These are phyloP conservation scores for Porphyrio hochstetteri DNA, from an alignment of 2,113 vertebrate genomes.

Conservation along the genomic window DNA sequence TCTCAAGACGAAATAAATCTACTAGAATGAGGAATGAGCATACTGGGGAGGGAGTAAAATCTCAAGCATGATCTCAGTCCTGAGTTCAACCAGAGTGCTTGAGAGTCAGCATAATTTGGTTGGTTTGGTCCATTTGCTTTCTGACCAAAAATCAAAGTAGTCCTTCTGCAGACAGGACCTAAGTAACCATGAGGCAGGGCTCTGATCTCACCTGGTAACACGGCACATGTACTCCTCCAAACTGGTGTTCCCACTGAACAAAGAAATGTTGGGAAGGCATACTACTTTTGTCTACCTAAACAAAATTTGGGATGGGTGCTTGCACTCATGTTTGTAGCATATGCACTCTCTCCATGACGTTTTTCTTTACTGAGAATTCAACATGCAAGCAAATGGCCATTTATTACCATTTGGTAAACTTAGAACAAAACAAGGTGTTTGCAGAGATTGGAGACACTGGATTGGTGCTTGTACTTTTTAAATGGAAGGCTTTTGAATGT, in stretches of 20 bases:
- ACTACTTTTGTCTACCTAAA: neutral
- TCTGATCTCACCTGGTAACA: neutral
- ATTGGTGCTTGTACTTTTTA: neutral
- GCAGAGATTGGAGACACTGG: neutral
- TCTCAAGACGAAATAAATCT: neutral
- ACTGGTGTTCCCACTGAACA: neutral
- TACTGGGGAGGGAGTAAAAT: neutral
- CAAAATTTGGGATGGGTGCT: neutral
- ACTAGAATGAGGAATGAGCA: neutral
- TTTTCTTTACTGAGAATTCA: neutral
- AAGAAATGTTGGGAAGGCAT: neutral
- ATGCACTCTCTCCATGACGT: too few relatives aligned
- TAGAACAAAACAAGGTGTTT: neutral
- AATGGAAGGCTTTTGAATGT: neutral
- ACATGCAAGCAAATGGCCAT: neutral
- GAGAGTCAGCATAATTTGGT: neutral
- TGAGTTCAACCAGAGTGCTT: neutral
- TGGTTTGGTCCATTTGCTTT: neutral
- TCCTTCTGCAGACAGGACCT: neutral
- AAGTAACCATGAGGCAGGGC: neutral
- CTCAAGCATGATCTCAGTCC: neutral
- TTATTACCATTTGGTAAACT: neutral
- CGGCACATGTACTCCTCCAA: neutral
- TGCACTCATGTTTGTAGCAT: neutral
- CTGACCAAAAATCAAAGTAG: neutral